phyloP scores from a whole-genome alignment of 2,113 vertebrate genomes.

The Trogon surrucura region DNA sequence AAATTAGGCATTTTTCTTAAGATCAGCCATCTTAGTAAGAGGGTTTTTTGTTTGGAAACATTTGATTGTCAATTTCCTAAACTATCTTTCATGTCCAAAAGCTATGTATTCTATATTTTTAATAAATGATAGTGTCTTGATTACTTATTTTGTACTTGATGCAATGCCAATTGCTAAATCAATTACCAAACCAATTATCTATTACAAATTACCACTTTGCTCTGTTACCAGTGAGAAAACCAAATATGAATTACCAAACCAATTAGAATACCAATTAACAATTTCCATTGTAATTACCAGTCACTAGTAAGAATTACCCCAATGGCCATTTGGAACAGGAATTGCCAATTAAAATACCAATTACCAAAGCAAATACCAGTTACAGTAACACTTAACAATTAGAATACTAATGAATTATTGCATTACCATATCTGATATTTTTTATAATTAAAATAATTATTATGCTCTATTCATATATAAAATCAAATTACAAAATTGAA shows the following conservation, averaged over 20 bases:
- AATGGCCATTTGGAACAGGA: conserved; percentile 55
- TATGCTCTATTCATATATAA: conserved; percentile 21
- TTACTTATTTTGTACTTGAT: neutral
- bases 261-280: conserved; percentile 62
- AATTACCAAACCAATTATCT: conserved; percentile 57
- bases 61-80: neutral
- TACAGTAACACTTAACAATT: conserved; percentile 53
- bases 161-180: conserved; percentile 4
- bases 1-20: neutral
- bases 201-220: conserved; percentile 45
- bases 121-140: neutral
- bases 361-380: conserved; percentile 56
- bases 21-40: neutral
- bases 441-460: conserved; percentile 56
- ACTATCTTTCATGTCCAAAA: neutral
- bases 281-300: conserved; percentile 59
- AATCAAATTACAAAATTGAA: conserved; percentile 1
- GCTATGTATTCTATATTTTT: neutral
- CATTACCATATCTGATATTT: conserved; percentile 57
- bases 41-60: neutral
- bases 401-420: conserved; percentile 55
- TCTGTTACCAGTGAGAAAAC: conserved; percentile 25
- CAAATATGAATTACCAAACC: conserved; percentile 62
- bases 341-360: conserved; percentile 63
- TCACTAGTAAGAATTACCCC: conserved; percentile 41